Percentiles rank a stretch among this genome's conserved stretches.
Conservation (phyloP, 2,888 invertebrate species). For the Campopleginae sp. region DNA sequence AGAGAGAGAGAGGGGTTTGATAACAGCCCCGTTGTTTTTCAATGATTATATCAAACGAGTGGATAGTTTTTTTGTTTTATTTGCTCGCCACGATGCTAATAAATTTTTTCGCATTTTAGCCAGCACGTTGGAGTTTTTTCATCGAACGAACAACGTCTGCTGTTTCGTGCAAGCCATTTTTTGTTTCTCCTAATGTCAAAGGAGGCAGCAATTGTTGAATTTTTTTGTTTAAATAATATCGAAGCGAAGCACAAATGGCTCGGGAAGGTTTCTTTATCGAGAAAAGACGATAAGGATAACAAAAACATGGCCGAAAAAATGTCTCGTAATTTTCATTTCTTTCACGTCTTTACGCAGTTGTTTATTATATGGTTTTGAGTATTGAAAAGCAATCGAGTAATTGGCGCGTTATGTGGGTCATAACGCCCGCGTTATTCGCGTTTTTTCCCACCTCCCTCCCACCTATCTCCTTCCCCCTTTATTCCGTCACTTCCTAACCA, state of each 20-base stretch:
- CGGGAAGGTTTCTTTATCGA: not conserved
- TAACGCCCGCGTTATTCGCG: constrained; percentile 41
- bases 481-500: constrained; percentile 36
- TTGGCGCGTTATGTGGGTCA: constrained; percentile 59
- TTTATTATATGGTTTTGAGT: constrained; percentile 18
- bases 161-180: constrained; percentile 1
- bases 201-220: not conserved
- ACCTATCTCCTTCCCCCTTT: not conserved
- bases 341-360: not conserved
- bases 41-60: constrained; percentile 57
- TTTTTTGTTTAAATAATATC: constrained; percentile 17
- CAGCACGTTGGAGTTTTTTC: constrained; percentile 6
- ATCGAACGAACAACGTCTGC: not conserved
- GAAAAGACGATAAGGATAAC: not conserved
- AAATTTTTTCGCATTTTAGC: constrained; percentile 13
- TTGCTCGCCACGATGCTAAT: constrained; percentile 23
- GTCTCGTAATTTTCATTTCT: constrained; percentile 8
- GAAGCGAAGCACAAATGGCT: constrained; percentile 3
- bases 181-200: constrained; percentile 7
- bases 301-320: not conserved
- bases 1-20: constrained; percentile 31
- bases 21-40: constrained; percentile 37
- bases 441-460: constrained; percentile 17
- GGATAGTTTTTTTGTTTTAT: constrained; percentile 42
- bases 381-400: constrained; percentile 46